A percentile compares a stretch with the other conserved stretches of the same genome.
Conservation (phyloP, 92 coral and sea anemone genomes). For the Zoanthus sociatus region DNA sequence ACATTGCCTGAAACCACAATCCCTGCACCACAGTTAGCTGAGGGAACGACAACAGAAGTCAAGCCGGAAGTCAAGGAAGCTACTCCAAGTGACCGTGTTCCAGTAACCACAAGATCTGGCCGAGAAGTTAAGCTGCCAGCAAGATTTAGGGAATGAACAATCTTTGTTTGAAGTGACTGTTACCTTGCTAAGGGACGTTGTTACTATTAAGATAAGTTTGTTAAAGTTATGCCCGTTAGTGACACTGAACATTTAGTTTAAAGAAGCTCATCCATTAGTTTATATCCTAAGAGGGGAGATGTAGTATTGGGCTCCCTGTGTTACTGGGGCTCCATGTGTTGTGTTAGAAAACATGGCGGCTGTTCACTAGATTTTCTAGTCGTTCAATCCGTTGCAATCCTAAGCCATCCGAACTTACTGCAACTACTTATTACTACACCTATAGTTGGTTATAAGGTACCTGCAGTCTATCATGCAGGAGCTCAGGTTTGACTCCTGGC, state of each 20-base stretch:
- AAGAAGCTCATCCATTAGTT: slow-evolving; percentile 19
- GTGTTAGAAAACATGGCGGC: neutral
- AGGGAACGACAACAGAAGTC: slow-evolving; percentile 15
- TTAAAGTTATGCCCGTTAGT: neutral
- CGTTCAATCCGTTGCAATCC: no score
- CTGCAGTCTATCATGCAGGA: no score
- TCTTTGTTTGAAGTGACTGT: slow-evolving; percentile 22
- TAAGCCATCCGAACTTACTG: no score
- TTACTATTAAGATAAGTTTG: neutral
- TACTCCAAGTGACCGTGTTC: slow-evolving; percentile 19
- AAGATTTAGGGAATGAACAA: slow-evolving; percentile 22
- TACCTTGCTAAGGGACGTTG: slow-evolving; percentile 13
- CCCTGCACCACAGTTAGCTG: slow-evolving; percentile 27
- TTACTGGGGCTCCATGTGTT: no score
- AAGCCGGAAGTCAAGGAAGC: slow-evolving; percentile 24
- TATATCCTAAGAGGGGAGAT: slow-evolving; percentile 5
- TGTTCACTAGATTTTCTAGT: no score
- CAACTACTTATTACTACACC: no score
- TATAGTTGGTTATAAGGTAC: no score
- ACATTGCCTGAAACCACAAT: slow-evolving; percentile 28
- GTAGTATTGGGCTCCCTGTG: no score
- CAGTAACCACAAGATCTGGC: slow-evolving; percentile 19
- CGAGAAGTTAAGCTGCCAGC: slow-evolving; percentile 26
- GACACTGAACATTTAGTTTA: slow-evolving; percentile 29
- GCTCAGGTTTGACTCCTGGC: no score